Evolutionary conservation across 1,140 invertebrate species (phyloP).

Genomic region (Temnothorax curvispinosus): DNA sequence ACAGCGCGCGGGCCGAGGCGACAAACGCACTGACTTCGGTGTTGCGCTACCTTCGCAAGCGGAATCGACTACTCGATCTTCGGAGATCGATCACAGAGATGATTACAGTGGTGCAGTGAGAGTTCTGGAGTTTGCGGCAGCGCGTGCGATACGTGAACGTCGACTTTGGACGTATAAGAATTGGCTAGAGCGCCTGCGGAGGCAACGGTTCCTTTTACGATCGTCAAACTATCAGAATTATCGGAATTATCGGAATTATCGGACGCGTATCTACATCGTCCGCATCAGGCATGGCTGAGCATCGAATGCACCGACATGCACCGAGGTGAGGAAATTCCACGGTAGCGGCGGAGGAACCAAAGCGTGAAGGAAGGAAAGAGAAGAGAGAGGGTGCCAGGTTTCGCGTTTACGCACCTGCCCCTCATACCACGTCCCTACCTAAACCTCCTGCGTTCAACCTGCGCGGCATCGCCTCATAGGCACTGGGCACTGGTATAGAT

Average conservation of each 20-base stretch:
- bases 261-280: not conserved
- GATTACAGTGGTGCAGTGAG: not conserved
- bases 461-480: constrained; percentile 78
- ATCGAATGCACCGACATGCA: not conserved
- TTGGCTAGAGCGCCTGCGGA: no score
- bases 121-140: not conserved
- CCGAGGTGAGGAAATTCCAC: constrained; percentile 42
- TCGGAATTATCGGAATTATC: not conserved
- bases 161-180: not conserved
- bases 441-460: constrained; percentile 84
- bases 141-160: not conserved
- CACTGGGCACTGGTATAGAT: constrained; percentile 78
- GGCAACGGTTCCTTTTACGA: no score
- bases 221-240: no score
- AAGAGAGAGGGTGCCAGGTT: constrained; percentile 52
- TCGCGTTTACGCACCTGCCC: constrained; percentile 78
- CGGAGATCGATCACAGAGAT: not conserved
- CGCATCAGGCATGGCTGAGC: not conserved
- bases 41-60: not conserved
- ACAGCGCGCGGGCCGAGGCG: not conserved
- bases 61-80: not conserved
- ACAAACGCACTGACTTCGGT: not conserved
- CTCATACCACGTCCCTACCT: constrained; percentile 81
- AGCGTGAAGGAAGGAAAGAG: not conserved
- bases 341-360: not conserved